These are phyloP conservation scores for Urosaurus nigricauda DNA, from an alignment of 2,797 vertebrate genomes.

Conservation along the genomic window DNA sequence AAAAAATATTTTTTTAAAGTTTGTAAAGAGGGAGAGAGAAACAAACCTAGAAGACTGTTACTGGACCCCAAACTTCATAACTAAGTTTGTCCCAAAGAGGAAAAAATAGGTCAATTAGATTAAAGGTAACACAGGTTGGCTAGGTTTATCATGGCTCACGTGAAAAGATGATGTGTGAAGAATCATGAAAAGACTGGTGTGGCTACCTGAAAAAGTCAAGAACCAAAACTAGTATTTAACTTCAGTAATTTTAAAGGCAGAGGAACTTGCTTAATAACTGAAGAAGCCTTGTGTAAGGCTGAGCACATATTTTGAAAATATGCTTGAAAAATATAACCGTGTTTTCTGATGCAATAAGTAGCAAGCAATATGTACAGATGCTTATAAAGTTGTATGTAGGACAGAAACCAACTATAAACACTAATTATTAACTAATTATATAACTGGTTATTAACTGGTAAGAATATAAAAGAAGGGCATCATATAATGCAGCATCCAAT, in stretches of 20 bases:
- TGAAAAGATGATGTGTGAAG: slow-evolving; percentile 52
- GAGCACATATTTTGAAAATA: background rate
- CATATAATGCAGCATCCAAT: background rate
- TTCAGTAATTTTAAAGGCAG: slow-evolving; percentile 58
- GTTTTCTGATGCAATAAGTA: background rate
- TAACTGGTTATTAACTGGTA: background rate
- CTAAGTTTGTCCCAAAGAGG: background rate
- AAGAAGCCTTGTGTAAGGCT: slow-evolving; percentile 14
- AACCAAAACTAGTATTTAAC: slow-evolving; percentile 37
- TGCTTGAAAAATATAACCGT: background rate
- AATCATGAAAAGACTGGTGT: slow-evolving; percentile 19
- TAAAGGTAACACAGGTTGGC: slow-evolving; percentile 40
- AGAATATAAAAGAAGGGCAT: background rate
- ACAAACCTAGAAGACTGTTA: background rate
- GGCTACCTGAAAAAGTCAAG: slow-evolving; percentile 48
- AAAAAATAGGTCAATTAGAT: slow-evolving; percentile 40
- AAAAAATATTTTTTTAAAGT: background rate
- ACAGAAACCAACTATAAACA: background rate
- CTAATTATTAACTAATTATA: too few relatives aligned
- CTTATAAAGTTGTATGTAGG: background rate
- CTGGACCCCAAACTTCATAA: background rate
- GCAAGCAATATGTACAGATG: background rate
- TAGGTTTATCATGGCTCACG: slow-evolving; percentile 52
- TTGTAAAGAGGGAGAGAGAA: background rate
- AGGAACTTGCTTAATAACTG: slow-evolving; percentile 15